Base-by-base conservation (phyloP, 1,140 invertebrate species). In the Drosophila micromelanica region DNA sequence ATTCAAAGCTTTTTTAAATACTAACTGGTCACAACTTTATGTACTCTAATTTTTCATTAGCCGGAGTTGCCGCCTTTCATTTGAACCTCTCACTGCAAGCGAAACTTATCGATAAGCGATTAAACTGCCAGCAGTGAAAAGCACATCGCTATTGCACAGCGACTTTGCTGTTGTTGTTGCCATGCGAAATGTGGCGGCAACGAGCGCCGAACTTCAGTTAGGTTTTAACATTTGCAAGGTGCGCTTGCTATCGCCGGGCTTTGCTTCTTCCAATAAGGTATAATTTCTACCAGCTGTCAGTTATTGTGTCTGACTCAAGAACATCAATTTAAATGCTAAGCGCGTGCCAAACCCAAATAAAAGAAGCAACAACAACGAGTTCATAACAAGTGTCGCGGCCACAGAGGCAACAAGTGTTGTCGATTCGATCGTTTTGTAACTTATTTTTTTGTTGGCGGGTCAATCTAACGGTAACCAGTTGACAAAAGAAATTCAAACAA, bases 401-500 rank as follows among this genome's bases (percentile, higher is more conserved):
- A 35, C 38, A 59, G 27, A 55, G 56, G 55, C 71, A 73, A 73
- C 64, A 73, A 73, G 71, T 69, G 49, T 42, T 42, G 17, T 17
- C 45, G 23, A 57, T 52, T 54, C 43, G 54, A 65, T 45, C 60
- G 60, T 73, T 72, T 64, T 57, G 46, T 72, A 51, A 67, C 32
- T 38, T 64, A 60, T 48, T 56, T 13, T 32, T 17, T 27, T 5
- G 27, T 35, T 35, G 73, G 81, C 79, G 84, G 82, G 84, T 89
- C 84, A 87, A 76, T 48, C 68, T 89, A 87, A 84, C 82, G 82
- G 79, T 84, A 77, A 48, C 49, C 76, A 38, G 62, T 72, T 54
- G 37, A 69, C n/a, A 73, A 73, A 78, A 82, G 78, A 87, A 86
- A 86, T 81, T 87, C 68, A 78, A 76, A 76, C 78, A 67, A 71